A percentile compares a stretch with the other conserved stretches of the same genome.
Conservation (phyloP, 2,888 invertebrate species). For the Pachliopta kotzebuea region DNA sequence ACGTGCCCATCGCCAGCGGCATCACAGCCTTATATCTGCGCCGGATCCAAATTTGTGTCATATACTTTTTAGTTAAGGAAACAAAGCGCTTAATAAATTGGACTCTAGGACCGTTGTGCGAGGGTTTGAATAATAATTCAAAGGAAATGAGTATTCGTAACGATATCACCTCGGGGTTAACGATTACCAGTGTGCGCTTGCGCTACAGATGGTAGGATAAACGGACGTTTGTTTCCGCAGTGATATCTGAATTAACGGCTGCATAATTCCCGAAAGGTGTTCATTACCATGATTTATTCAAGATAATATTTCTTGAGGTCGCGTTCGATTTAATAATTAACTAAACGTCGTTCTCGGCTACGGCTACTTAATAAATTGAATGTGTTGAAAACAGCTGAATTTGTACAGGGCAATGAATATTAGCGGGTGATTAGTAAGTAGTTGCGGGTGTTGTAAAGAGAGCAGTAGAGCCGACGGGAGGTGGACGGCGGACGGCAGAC, state of each 20-base stretch:
- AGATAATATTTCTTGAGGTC: constrained; percentile 64
- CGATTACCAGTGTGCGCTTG: constrained; percentile 78
- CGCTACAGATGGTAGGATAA: constrained; percentile 78
- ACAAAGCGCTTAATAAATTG: constrained; percentile 59
- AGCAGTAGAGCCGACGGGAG: constrained; percentile 32
- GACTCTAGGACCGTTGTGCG: constrained; percentile 64
- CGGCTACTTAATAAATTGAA: not conserved
- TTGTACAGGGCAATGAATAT: constrained; percentile 11
- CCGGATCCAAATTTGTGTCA: constrained; percentile 77
- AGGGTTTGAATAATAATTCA: constrained; percentile 73
- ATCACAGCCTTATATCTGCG: constrained; percentile 65
- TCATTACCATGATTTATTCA: constrained; percentile 80
- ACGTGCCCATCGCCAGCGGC: constrained; percentile 74
- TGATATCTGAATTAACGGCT: constrained; percentile 80
- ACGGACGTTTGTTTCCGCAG: constrained; percentile 80
- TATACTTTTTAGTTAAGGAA: constrained; percentile 68
- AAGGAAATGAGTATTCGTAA: constrained; percentile 78
- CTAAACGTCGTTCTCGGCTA: constrained; percentile 5
- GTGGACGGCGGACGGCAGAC: constrained; percentile 38
- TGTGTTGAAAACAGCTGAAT: not conserved
- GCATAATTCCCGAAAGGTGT: constrained; percentile 78
- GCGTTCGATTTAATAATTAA: constrained; percentile 27
- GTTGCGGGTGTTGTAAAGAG: constrained; percentile 38
- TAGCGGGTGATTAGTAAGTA: constrained; percentile 4
- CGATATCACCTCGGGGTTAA: constrained; percentile 81